These are phyloP conservation scores for Lepidonotus clava DNA, from an alignment of 2,888 invertebrate genomes.

Conservation along the genomic window DNA sequence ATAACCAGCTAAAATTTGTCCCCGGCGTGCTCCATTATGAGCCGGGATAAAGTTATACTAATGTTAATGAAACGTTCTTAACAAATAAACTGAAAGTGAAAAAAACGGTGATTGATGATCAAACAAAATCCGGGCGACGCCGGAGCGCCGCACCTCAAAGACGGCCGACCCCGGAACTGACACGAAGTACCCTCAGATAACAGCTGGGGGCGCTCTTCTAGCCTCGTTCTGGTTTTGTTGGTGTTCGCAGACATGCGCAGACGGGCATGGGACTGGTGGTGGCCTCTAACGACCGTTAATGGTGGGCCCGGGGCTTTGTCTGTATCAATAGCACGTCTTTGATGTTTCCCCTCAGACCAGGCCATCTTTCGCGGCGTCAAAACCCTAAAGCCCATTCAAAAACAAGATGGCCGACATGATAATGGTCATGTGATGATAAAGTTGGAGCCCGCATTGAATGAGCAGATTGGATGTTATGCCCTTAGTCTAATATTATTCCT, in stretches of 20 bases:
- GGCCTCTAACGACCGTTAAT: conserved; percentile 38
- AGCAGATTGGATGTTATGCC: too few species aligned
- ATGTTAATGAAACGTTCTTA: conserved; percentile 34
- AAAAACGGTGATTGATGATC: conserved; percentile 30
- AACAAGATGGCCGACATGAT: too few species aligned
- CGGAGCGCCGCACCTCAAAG: conserved; percentile 5
- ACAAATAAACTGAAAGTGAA: not conserved
- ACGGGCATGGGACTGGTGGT: not conserved
- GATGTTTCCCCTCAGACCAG: conserved; percentile 20
- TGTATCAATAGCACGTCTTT: conserved; percentile 27
- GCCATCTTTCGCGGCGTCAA: too few species aligned
- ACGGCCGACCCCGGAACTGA: not conserved
- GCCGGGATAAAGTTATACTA: conserved; percentile 27
- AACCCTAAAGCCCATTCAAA: too few species aligned
- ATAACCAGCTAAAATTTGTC: not conserved
- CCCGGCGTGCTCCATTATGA: conserved; percentile 13
- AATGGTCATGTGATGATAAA: too few species aligned
- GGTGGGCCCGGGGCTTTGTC: conserved; percentile 23
- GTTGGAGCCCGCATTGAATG: too few species aligned
- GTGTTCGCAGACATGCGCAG: conserved; percentile 27
- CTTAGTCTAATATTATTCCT: too few species aligned
- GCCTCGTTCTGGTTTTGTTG: conserved; percentile 35
- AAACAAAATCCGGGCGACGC: conserved; percentile 1
- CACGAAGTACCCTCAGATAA: not conserved
- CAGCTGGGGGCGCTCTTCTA: conserved; percentile 25